These are phyloP conservation scores for Pachyseris speciosa DNA, from an alignment of 64 coral and sea anemone species.

Conservation along the genomic window DNA sequence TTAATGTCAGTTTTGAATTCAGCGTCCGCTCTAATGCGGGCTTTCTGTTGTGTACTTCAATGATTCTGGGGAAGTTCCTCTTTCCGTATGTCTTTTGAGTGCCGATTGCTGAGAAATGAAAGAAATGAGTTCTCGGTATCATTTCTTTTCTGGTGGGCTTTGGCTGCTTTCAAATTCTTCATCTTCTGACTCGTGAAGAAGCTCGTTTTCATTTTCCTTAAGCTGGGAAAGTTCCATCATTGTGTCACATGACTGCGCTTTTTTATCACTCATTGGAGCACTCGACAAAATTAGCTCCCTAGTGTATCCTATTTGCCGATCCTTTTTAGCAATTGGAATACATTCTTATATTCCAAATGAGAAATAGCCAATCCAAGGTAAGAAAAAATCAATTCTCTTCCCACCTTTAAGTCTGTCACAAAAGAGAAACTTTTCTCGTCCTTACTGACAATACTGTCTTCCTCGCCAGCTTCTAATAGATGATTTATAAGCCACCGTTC, in stretches of 20 bases:
- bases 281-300: neutral
- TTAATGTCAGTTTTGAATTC: no score
- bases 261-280: neutral
- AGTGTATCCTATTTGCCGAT: conserved; percentile 30
- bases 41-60: no score
- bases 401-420: neutral
- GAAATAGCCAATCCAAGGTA: conserved; percentile 23
- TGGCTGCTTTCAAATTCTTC: no score
- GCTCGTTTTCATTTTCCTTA: no score
- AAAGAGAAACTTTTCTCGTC: conserved; percentile 36
- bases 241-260: neutral
- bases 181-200: no score
- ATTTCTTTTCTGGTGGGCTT: no score
- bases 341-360: neutral
- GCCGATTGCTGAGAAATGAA: no score
- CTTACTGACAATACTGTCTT: neutral
- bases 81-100: no score
- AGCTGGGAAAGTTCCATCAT: no score
- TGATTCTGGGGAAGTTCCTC: no score
- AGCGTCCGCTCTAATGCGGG: no score
- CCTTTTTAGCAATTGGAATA: neutral
- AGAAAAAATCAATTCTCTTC: conserved; percentile 19
- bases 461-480: neutral
- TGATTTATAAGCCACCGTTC: conserved; percentile 9
- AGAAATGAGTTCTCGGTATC: no score